Percentiles rank a stretch among this genome's conserved stretches.
Evolutionary conservation across 2,113 vertebrate species (phyloP).

Genomic region (Shinisaurus crocodilurus): DNA sequence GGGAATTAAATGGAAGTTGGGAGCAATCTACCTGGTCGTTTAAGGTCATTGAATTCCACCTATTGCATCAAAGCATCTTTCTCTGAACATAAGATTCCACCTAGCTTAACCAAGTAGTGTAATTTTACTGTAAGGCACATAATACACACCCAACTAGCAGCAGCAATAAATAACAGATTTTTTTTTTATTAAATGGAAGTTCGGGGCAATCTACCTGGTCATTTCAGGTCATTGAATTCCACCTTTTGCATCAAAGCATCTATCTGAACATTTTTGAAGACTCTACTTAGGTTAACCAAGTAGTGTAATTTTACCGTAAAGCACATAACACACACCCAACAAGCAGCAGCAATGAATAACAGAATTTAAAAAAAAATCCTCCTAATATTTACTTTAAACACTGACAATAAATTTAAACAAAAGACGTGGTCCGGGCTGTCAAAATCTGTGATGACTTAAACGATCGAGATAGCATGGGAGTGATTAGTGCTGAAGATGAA

Average conservation of each 20-base stretch:
- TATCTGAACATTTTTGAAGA: no score
- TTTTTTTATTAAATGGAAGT: not conserved
- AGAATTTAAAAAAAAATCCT: not conserved
- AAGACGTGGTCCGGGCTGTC: not conserved
- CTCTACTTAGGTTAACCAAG: slow-evolving; percentile 5
- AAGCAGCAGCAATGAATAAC: not conserved
- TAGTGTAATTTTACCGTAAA: not conserved
- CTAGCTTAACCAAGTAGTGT: not conserved
- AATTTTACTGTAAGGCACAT: not conserved
- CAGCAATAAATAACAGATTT: not conserved
- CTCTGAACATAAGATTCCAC: no score
- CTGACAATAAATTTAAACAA: not conserved
- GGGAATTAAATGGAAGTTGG: slow-evolving; percentile 1
- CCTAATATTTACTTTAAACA: not conserved
- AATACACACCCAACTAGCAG: not conserved
- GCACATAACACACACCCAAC: not conserved
- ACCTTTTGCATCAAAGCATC: not conserved
- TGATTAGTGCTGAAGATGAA: not conserved
- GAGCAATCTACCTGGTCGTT: not conserved
- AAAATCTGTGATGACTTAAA: not conserved
- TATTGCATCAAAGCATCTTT: not conserved
- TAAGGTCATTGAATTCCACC: not conserved
- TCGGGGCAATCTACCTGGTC: not conserved
- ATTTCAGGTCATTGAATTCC: not conserved
- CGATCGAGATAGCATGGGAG: not conserved